phyloP scores from a whole-genome alignment of 2,797 vertebrate genomes.

The Glyptemys insculpta region DNA sequence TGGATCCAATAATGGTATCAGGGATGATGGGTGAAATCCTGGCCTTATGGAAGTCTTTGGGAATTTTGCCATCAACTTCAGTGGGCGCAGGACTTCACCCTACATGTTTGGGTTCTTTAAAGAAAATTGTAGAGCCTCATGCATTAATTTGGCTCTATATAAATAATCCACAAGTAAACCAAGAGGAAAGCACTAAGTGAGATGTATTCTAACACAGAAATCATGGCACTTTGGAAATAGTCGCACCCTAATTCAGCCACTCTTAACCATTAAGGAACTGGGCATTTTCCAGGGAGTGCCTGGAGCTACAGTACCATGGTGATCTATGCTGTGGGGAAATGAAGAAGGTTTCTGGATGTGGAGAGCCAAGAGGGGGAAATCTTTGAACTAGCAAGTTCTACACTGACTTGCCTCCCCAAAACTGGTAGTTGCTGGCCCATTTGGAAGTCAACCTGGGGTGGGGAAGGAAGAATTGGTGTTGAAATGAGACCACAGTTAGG shows the following conservation, averaged over 20 bases:
- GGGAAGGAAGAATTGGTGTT: not conserved
- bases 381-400: not conserved
- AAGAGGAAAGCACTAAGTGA: not conserved
- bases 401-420: not conserved
- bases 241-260: not conserved
- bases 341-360: no score
- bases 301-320: not conserved
- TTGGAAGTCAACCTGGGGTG: not conserved
- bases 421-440: not conserved
- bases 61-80: not conserved
- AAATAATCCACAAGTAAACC: not conserved
- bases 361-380: not conserved
- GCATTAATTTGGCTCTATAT: not conserved
- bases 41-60: not conserved
- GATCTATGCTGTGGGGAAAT: no score
- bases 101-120: no score
- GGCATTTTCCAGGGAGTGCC: not conserved
- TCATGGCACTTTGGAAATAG: not conserved
- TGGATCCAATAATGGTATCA: not conserved
- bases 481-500: not conserved
- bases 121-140: not conserved
- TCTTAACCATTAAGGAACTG: not conserved
- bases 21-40: not conserved
- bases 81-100: not conserved
- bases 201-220: not conserved